Evolutionary conservation across 2,888 invertebrate genomes (phyloP), one percentile per base, ranked within the genome.

Genomic region (Stenodera caucasica): DNA sequence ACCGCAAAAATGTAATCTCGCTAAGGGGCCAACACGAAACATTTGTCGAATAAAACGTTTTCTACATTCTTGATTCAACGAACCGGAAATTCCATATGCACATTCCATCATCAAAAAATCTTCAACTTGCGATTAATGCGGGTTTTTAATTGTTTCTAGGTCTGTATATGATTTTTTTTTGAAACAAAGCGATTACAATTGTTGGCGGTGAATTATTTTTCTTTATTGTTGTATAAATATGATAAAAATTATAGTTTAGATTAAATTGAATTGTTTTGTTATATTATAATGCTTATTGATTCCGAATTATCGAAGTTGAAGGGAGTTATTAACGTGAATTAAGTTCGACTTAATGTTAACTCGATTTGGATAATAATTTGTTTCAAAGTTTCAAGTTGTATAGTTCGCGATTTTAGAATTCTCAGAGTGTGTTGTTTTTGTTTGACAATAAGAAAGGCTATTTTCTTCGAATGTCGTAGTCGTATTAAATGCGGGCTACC

Each of bases 51-150:
- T 76, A 75, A 76, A 77, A 70, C 75, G 71, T 74, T 75, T 75
- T 71, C 72, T 71, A 73, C 76, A 76, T 78, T 79, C 77, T 77
- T 78, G 77, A 77, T 73, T 75, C 75, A 73, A 70, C 77, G 75
- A 75, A 75, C 75, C 73, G 77, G 72, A 77, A 78, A 77, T 76
- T 76, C 75, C 77, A 76, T 75, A 78, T 78, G 76, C 75, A 77
- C 77, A 77, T 79, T 78, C 74, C 76, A 77, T 78, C 77, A 78
- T 77, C 72, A 67, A 67, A 65, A 70, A 72, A 72, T 75, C 72
- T 75, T 73, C 73, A 71, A 71, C 72, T 69, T 68, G 67, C 72
- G 70, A 76, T 76, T 74, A 75, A 76, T 74, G 75, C 72, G 73
- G 73, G 72, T 67, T 72, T 68, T 72, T 71, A 72, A 72, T 72